Base-by-base conservation (phyloP, 2,113 vertebrate genomes). In the Sphaerodactylus townsendi region DNA sequence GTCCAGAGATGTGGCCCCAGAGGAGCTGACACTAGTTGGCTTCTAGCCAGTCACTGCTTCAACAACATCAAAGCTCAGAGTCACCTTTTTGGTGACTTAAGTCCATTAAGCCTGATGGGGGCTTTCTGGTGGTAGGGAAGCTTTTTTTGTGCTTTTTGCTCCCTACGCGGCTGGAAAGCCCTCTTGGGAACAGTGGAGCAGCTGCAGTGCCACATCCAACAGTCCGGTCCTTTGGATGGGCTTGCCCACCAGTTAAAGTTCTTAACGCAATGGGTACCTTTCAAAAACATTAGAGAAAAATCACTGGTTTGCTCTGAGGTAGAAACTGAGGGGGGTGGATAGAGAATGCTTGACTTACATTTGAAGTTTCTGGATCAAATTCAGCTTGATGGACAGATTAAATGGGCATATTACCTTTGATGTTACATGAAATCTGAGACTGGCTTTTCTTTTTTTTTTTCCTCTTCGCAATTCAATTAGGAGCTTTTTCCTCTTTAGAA, bases 351-450 rank as follows among this genome's bases (percentile, higher is more conserved):
- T 48, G 81, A 74, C 37, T 74, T 59, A 64, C 39, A 78, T 39
- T 30, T 79, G 76, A 33, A 72, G 37, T 79, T 72, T 85, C 83
- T 85, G 76, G 68, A 79, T 79, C 53, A 79, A 85, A 85, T 85
- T 85, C 77, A 85, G 17, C 53, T 78, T 85, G 83, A 85, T 85
- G 21, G 76, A 79, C 68, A 79, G 83, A 85, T 85, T 79, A 72
- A 85, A 85, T 85, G 39, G 76, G 17, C 68, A 48, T 85, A 85
- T 79, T 85, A 64, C 53, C 83, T 85, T 85, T 85, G 83, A 85
- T 72, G 68, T 78, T 85, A 71, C 78, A 85, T 72, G 83, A 85
- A 85, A 85, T 85, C 71, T 85, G 83, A 85, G 41, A 78, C 23
- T 79, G 76, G 77, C 66, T 85, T 85, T 72, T 85, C 76, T 79